Base-by-base conservation (phyloP, 2,113 vertebrate genomes). In the Edolisoma coerulescens region DNA sequence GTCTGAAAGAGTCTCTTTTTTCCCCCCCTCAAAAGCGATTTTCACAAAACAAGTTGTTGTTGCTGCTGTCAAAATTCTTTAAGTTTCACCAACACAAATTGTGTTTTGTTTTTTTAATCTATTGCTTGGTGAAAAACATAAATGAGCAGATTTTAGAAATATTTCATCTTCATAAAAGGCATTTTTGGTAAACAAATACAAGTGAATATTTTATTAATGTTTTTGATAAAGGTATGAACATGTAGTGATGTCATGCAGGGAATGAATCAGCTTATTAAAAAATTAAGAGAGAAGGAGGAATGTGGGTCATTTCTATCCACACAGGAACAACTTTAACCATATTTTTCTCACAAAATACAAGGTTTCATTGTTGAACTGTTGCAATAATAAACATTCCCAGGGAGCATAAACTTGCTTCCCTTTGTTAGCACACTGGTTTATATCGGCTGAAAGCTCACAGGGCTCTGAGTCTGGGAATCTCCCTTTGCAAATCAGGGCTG, bases 151-250 rank as follows among this genome's bases (percentile, higher is more conserved):
- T 65, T 92, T 90, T 64, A 54, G 79, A 61, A 86, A 83, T 92
- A 88, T 80, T 94, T 97, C 88, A 92, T 94, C 88, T 84, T 68
- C 85, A 53, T 50, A 90, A 93, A 90, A 96, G 92, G 54, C 68
- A 4, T 52, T 94, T 96, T 84, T 45, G 50, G 76, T 93, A 94
- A 96, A 95, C 94, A 97, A 94, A 93, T 57, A 7, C 53, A 57
- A 83, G 83, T 84, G 88, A 90, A 94, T 92, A 74, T 95, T 95
- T 94, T 84, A 96, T 97, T 93, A 93, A 70, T 22, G 50, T 60
- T 92, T 88, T 85, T 93, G 61, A 84, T 96, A 54, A 74, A 69
- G 71, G 74, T 49, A 35, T 7, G 75, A 90, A 45, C 42, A 2
- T 6, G 50, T 10, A 42, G 75, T 65, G 92, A 57, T 91, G 54